Evolutionary conservation across 2,888 invertebrate genomes (phyloP), one percentile per base, ranked within the genome.

Genomic region (Dusona sp.): DNA sequence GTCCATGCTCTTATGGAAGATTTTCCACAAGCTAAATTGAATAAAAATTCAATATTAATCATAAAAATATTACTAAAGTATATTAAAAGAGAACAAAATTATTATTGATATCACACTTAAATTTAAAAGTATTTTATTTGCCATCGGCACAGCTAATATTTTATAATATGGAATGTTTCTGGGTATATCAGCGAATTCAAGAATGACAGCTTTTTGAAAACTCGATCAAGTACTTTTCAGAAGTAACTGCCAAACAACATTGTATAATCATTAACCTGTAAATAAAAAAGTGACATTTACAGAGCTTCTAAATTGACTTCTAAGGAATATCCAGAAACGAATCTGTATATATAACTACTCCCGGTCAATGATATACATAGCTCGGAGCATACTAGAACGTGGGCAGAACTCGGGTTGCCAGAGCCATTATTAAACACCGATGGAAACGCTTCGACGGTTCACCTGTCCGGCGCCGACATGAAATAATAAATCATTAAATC

Each of bases 401-500:
- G 83, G 86, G 83, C 72, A 80, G 77, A 73, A 6, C 73, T 65
- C 64, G 42, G 33, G 19, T 65, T 38, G 51, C 72, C 45, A 79
- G 57, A 70, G 48, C 80, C 79, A 80, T 86, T 83, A 83, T 80
- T 61, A 73, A 75, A 57, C 64, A 72, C 67, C 61, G 80, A 83
- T 78, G 86, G 77, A 83, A 86, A 79, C 85, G 75, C 72, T 72
- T 70, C 73, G 70, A 54, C 79, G 77, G 89, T 90, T 88, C 91
- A 91, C 91, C 91, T 91, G 91, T 91, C 91, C 83, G 88, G 85
- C 89, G 90, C 88, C 72, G 87, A 87, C 84, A 88, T 72, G 82
- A 87, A 78, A 90, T 89, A 88, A 91, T 91, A 91, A 91, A 91
- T 91, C 91, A 91, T 88, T 74, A 64, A 84, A 84, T 82, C 81